Evolutionary conservation across 2,113 vertebrate genomes (phyloP).

Genomic region (Oxyruncus cristatus): DNA sequence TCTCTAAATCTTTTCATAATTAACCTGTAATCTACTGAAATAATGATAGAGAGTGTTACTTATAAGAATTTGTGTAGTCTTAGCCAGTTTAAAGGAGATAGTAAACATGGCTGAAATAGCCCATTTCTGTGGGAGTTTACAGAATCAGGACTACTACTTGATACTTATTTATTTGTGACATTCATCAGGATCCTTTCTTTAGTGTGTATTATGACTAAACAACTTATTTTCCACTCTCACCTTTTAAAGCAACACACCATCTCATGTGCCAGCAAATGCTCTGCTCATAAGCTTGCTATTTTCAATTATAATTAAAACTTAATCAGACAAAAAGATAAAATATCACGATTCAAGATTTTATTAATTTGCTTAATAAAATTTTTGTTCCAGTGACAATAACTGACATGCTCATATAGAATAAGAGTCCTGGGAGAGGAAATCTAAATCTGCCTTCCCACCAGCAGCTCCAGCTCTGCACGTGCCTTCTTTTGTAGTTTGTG

Average conservation of each 20-base stretch:
- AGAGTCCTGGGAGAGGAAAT: not conserved
- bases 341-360: not conserved
- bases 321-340: not conserved
- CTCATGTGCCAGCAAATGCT: not conserved
- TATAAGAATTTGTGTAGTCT: not conserved
- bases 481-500: not conserved
- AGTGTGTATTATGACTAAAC: not conserved
- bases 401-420: not conserved
- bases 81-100: not conserved
- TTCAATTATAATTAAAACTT: conserved; percentile 3
- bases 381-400: not conserved
- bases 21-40: not conserved
- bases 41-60: not conserved
- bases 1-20: not conserved
- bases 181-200: not conserved
- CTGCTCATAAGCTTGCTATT: not conserved
- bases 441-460: not conserved
- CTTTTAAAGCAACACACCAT: not conserved
- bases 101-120: not conserved
- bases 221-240: not conserved
- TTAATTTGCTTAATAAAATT: not conserved
- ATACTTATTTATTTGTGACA: not conserved
- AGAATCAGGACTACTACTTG: not conserved
- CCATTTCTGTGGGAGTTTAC: not conserved
- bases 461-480: not conserved